These are phyloP conservation scores for Apotomis betuletana DNA, from an alignment of 2,888 invertebrate genomes.

Conservation along the genomic window DNA sequence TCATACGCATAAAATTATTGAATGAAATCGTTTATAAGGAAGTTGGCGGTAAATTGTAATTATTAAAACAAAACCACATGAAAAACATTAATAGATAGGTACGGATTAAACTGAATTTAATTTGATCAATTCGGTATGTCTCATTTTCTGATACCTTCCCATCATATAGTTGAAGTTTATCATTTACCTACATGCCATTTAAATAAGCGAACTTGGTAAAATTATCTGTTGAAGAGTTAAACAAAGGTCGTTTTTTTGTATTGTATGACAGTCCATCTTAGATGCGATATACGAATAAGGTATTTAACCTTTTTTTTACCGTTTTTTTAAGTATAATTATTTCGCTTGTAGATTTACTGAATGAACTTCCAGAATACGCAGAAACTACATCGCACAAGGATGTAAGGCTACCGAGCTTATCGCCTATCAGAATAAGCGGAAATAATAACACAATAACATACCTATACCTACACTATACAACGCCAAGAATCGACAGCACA, in stretches of 20 bases:
- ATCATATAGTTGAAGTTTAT: too few species aligned
- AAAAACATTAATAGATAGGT: neutral
- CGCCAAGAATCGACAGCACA: constrained; percentile 36
- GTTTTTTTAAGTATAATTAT: too few species aligned
- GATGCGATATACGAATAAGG: too few species aligned
- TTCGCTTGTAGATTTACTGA: too few species aligned
- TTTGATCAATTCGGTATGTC: neutral
- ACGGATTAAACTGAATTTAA: neutral
- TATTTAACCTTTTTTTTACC: too few species aligned
- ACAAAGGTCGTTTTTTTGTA: too few species aligned
- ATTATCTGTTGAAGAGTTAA: too few species aligned
- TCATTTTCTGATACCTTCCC: too few species aligned
- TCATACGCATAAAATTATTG: constrained; percentile 21
- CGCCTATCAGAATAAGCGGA: constrained; percentile 66
- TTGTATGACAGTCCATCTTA: too few species aligned
- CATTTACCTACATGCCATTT: too few species aligned
- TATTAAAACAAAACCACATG: neutral
- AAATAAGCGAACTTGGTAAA: too few species aligned
- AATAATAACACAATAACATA: constrained; percentile 51
- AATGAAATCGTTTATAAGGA: constrained; percentile 31
- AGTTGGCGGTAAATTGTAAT: constrained; percentile 1
- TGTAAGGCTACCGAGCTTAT: constrained; percentile 66
- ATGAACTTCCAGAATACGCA: neutral
- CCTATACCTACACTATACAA: constrained; percentile 32
- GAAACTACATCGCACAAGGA: constrained; percentile 3